Conservation (phyloP, 2,888 invertebrate genomes). For the Apamea epomidion region DNA sequence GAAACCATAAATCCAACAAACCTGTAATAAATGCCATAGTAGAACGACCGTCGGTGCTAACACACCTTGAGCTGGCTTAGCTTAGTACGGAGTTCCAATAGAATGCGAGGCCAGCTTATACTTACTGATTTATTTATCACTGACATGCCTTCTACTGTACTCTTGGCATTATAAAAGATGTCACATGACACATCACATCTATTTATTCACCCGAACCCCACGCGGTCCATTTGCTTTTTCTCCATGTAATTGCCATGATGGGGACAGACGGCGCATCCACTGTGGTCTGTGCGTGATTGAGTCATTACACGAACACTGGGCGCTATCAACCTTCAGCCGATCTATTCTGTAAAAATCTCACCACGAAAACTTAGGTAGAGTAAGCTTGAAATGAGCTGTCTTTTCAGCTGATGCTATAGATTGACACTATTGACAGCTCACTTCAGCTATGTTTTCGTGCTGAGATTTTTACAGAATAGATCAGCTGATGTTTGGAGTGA, state of each 20-base stretch:
- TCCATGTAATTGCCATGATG: conserved; percentile 30
- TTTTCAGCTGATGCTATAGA: too few species aligned
- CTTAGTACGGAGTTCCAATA: not conserved
- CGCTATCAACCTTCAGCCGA: conserved; percentile 46
- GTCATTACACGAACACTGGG: conserved; percentile 63
- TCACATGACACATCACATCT: conserved; percentile 4
- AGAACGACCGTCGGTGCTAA: not conserved
- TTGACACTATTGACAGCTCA: too few species aligned
- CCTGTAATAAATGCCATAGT: not conserved
- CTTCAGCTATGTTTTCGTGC: too few species aligned
- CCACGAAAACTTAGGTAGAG: too few species aligned
- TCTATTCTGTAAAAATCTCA: too few species aligned
- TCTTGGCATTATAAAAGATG: not conserved
- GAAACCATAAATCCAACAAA: too few species aligned
- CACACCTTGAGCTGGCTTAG: not conserved
- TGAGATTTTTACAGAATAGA: too few species aligned
- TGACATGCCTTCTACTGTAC: not conserved
- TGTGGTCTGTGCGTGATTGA: conserved; percentile 55
- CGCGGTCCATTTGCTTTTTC: conserved; percentile 18
- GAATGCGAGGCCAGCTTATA: not conserved
- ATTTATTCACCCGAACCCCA: conserved; percentile 8
- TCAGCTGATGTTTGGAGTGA: too few species aligned
- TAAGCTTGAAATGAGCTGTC: too few species aligned
- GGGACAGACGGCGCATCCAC: conserved; percentile 28
- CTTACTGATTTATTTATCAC: not conserved